These are phyloP conservation scores for Entosphenus tridentatus DNA, from an alignment of 2,113 vertebrate genomes.

Conservation along the genomic window DNA sequence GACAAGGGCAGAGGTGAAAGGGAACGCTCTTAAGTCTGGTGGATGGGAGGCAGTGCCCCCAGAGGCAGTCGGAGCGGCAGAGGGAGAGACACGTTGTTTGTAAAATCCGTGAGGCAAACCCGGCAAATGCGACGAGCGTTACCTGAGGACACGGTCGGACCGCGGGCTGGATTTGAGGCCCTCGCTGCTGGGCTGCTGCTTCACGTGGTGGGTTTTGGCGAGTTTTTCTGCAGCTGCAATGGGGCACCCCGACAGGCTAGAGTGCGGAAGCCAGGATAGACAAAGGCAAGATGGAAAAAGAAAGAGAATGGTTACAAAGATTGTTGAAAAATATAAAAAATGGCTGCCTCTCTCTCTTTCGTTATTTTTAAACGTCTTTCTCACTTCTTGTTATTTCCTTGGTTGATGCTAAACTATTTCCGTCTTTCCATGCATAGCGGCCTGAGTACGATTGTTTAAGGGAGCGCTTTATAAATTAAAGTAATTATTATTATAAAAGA, in stretches of 20 bases:
- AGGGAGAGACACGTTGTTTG: neutral
- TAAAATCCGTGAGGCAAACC: too few species aligned
- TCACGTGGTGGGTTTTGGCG: constrained; percentile 61
- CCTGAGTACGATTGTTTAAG: too few species aligned
- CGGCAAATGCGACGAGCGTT: neutral
- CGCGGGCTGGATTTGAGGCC: neutral
- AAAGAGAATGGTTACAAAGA: too few species aligned
- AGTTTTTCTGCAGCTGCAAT: constrained; percentile 94
- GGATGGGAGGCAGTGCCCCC: neutral
- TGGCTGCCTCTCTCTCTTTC: too few species aligned
- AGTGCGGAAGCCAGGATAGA: neutral
- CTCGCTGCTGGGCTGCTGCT: constrained; percentile 31
- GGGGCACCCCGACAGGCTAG: constrained; percentile 84
- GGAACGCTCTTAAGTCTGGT: neutral
- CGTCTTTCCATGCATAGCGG: too few species aligned
- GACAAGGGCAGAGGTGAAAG: neutral
- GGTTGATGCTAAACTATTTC: too few species aligned
- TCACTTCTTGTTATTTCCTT: too few species aligned
- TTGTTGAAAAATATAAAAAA: too few species aligned
- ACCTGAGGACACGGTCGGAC: neutral
- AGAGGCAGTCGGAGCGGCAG: neutral
- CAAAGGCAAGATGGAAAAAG: too few species aligned
- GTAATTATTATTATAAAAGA: too few species aligned
- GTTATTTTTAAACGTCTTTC: too few species aligned
- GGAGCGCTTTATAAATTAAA: too few species aligned